Base-by-base conservation (phyloP, 64 coral and sea anemone genomes). In the Montipora capricornis region DNA sequence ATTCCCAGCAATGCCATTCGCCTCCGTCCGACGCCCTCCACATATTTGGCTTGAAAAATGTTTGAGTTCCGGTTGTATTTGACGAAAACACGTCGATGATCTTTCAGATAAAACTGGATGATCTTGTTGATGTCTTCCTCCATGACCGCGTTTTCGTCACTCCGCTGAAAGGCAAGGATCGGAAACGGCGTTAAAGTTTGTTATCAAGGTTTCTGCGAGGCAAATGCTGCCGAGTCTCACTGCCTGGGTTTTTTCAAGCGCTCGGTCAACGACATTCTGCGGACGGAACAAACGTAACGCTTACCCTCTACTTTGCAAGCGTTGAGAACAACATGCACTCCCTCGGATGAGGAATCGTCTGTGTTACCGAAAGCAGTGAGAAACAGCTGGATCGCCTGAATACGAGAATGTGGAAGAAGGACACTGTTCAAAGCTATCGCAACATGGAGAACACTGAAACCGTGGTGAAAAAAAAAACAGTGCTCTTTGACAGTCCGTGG, bases 11-110 rank as follows among this genome's bases (percentile, higher is more conserved):
- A 48, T n/a, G 98, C 98, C 8, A 90, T 66, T 11, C 95, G 95
- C 79, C 96, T 95, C 2, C 82, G 80, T n/a, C 93, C 90, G 13
- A 87, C 78, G 16, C 87, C 93, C 5, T 88, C 79, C 15, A 90
- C 79, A 19, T 83, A 73, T 78, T 91, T 74, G 1, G 96, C 93
- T 61, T 85, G 77, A 26, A 47, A 86, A 61, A 92, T 47, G 62
- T 89, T 91, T 6, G 29, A n/a, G 20, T 71, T 64, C 58, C 88
- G 92, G 84, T 89, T 92, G 93, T 94, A 92, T 60, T 99, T 99
- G 4, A 99, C 95, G 89, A 99, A 99, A 47, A 96, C 83, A 15
- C 76, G 93, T 50, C 98, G 84, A 68, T 96, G 95, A 20, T 96
- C 95, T 20, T 94, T 79, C 17, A 99, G 51, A 44, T 96, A 99